Conservation (phyloP, 2,797 vertebrate species). For the Chiroxiphia lanceolata region DNA sequence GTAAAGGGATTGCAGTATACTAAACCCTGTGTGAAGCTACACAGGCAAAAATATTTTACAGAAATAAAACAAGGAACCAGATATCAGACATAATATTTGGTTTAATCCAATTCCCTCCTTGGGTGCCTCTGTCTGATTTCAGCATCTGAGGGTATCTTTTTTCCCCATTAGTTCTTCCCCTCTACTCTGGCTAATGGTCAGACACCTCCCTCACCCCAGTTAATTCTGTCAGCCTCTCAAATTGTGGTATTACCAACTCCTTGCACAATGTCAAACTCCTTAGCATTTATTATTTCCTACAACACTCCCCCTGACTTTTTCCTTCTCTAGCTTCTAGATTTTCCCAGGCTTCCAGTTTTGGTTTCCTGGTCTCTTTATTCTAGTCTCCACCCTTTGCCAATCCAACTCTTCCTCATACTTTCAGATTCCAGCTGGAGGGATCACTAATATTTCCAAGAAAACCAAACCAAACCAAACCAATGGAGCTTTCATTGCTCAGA, state of each 20-base stretch:
- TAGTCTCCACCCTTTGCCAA: background rate
- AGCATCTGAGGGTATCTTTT: background rate
- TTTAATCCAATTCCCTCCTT: background rate
- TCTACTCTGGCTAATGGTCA: background rate
- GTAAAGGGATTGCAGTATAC: background rate
- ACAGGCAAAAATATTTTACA: background rate
- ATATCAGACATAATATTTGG: background rate
- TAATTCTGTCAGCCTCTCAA: background rate
- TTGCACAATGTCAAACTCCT: background rate
- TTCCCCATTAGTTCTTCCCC: background rate
- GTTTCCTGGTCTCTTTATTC: background rate
- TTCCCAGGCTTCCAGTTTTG: background rate
- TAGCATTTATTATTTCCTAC: background rate
- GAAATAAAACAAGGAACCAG: background rate
- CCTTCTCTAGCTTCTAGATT: background rate
- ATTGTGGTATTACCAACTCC: background rate
- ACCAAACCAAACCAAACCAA: background rate
- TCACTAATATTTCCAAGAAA: background rate
- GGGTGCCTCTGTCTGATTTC: background rate
- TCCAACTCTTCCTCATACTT: background rate
- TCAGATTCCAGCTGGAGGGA: background rate
- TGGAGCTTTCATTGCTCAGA: background rate
- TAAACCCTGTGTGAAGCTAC: background rate
- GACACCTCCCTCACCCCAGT: background rate
- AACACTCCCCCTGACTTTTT: background rate